phyloP scores from a whole-genome alignment of 2,888 invertebrate genomes.

The Drosophila fulvimacula region DNA sequence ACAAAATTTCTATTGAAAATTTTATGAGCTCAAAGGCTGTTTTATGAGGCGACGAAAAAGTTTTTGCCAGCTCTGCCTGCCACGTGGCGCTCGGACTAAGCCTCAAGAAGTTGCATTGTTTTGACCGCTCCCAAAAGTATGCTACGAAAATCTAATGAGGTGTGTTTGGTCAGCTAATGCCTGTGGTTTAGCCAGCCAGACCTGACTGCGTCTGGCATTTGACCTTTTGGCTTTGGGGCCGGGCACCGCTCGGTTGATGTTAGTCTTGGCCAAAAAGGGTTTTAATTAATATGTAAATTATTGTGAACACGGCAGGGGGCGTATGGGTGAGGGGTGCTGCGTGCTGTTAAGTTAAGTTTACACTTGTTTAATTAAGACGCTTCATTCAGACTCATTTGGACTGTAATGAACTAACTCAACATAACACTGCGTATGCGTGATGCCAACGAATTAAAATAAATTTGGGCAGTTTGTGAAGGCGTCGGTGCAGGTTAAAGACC shows the following conservation, averaged over 20 bases:
- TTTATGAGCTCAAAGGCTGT: slow-evolving; percentile 71
- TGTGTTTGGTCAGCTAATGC: slow-evolving; percentile 37
- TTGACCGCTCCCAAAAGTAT: slow-evolving; percentile 50
- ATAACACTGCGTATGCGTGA: slow-evolving; percentile 47
- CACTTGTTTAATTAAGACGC: slow-evolving; percentile 52
- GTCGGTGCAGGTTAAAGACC: not conserved
- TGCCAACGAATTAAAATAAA: slow-evolving; percentile 36
- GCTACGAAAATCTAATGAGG: slow-evolving; percentile 62
- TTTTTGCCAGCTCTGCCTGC: slow-evolving; percentile 21
- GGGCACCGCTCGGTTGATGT: slow-evolving; percentile 30
- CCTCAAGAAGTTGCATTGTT: slow-evolving; percentile 48
- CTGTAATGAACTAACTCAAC: slow-evolving; percentile 26
- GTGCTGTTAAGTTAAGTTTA: slow-evolving; percentile 26
- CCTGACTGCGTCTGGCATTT: slow-evolving; percentile 52
- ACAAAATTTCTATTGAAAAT: slow-evolving; percentile 70
- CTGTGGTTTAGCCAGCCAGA: slow-evolving; percentile 49
- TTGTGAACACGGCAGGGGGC: slow-evolving; percentile 31
- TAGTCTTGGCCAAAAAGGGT: slow-evolving; percentile 54
- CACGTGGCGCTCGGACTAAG: slow-evolving; percentile 32
- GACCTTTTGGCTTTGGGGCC: slow-evolving; percentile 70
- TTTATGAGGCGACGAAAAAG: slow-evolving; percentile 47
- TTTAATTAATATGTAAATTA: slow-evolving; percentile 79
- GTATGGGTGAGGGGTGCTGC: not conserved
- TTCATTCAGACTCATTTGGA: slow-evolving; percentile 9
- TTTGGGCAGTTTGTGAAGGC: not conserved